phyloP scores from a whole-genome alignment of 2,888 invertebrate species.

The Tenthredo distinguenda region DNA sequence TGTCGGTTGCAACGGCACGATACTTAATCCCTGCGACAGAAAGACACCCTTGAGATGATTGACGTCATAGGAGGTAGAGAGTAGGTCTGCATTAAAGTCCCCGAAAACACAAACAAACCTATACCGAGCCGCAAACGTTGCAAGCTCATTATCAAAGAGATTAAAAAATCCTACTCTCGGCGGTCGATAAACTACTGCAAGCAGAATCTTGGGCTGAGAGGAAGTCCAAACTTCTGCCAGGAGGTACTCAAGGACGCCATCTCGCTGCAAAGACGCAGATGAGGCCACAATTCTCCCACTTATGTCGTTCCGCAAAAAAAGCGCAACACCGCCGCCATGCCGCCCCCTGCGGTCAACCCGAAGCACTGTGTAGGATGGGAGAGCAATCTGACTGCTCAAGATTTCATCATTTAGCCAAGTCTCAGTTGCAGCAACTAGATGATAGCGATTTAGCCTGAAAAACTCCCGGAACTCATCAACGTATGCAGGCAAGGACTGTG shows the following conservation, averaged over 20 bases:
- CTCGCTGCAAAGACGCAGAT: neutral
- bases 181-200: no score
- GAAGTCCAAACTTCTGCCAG: neutral
- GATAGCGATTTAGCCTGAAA: neutral
- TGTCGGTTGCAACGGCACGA: conserved; percentile 46
- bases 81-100: neutral
- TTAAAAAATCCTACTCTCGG: no score
- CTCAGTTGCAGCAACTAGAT: neutral
- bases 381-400: neutral
- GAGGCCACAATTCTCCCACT: neutral
- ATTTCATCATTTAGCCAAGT: neutral
- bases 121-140: no score
- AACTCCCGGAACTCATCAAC: neutral
- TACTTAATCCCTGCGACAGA: neutral
- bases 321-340: conserved; percentile 3
- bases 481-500: neutral
- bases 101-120: neutral
- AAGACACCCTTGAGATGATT: neutral
- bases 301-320: neutral
- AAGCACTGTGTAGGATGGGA: neutral
- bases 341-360: neutral
- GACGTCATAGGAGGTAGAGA: neutral
- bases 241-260: neutral
- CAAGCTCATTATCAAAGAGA: no score
- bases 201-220: no score